Evolutionary conservation across 2,113 vertebrate species (phyloP).

Genomic region (Balaeniceps rex): DNA sequence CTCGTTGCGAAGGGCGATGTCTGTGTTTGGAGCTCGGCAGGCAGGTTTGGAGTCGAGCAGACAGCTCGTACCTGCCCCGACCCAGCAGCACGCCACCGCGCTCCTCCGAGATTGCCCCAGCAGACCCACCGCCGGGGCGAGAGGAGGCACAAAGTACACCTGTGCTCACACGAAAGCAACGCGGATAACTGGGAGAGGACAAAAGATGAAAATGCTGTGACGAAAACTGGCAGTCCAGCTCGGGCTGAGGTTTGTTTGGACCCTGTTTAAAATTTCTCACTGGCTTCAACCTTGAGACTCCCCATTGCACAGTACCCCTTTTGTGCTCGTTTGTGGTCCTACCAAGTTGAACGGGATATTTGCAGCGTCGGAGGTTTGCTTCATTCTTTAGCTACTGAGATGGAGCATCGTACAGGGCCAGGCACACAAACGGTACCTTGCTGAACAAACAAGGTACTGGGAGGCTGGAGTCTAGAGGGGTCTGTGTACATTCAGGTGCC

Average conservation of each 20-base stretch:
- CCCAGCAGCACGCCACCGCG: rapidly evolving
- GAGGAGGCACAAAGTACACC: rapidly evolving
- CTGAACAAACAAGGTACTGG: neutral
- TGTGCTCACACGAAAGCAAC: neutral
- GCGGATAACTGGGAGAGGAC: neutral
- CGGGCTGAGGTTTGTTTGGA: neutral
- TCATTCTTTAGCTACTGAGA: neutral
- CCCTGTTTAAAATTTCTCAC: neutral
- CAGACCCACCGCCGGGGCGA: rapidly evolving
- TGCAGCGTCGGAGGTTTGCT: neutral
- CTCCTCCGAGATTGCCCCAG: neutral
- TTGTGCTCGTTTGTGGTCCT: neutral
- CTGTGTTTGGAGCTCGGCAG: neutral
- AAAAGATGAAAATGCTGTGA: neutral
- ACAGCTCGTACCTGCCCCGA: neutral
- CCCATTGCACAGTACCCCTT: neutral
- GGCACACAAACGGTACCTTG: neutral
- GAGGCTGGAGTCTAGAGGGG: neutral
- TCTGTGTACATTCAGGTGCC: neutral
- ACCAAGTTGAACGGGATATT: neutral
- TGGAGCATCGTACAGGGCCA: neutral
- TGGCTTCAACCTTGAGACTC: neutral
- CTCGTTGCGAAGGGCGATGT: neutral
- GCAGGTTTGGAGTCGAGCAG: neutral
- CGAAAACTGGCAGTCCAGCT: neutral